Evolutionary conservation across 2,888 invertebrate genomes (phyloP), one percentile per base, ranked within the genome.

Genomic region (Lasioglossum zephyrum): DNA sequence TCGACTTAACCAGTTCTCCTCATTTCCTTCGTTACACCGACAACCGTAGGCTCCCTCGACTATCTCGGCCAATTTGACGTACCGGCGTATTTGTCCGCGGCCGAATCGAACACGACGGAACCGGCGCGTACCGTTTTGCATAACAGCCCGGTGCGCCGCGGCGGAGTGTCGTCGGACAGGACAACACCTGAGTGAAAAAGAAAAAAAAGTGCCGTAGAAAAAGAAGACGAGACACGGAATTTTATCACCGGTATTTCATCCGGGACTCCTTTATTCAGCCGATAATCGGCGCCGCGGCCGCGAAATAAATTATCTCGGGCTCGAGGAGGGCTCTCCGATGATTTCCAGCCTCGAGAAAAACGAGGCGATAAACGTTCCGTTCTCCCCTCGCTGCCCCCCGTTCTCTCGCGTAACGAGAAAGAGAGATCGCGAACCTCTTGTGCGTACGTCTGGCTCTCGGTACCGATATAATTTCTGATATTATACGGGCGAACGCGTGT

Each of bases 241-340:
- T 75, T 85, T 83, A 79, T 76, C 66, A n/a, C 22, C 78, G 26
- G 18, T 44, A 73, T 76, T 79, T 79, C 79, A 66, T 16, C 70
- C 9, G 3, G 22, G 6, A 39, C 36, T 41, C 66, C 60, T 75
- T 75, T 69, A 31, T 44, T 70, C n/a, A 13, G 11, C 57, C 26
- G 39, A 39, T 82, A 82, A 84, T 84, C 83, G 63, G 16, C 8
- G 53, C 11, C 53, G 53, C 53, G 57, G 72, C 63, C 63, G 63
- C 8, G 26, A 49, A 57, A 73, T 41, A 66, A 79, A 47, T 77
- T 73, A 53, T 22, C n/a, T 36, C n/a, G 49, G 63, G 31, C 75
- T n/a, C 53, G 53, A 53, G 53, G 84, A 79, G 60, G 47, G 84
- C 39, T 39, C n/a, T 53, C 22, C 16, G 5, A 18, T 16, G 73